Base-by-base conservation (phyloP, 1,140 invertebrate genomes). In the Microvelia longipes region DNA sequence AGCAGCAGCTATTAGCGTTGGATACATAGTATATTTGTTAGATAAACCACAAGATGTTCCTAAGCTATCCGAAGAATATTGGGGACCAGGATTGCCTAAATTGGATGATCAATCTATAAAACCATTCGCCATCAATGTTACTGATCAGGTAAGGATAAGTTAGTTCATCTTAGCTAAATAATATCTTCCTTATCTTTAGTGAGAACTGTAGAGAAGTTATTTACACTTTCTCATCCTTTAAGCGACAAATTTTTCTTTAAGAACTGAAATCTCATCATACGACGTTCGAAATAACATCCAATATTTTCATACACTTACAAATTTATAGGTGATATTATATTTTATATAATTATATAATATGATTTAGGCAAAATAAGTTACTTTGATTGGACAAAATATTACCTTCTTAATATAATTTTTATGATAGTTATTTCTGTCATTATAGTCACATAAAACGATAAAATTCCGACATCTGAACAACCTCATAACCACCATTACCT, bases 51-150 rank as follows among this genome's bases (percentile, higher is more conserved):
- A 5, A 5, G 62, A 64, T 2, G 19, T 72, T 15, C 70, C 71
- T 19, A 24, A 67, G 25, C 19, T 72, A 2, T 5, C 26, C 0
- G 26, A 29, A 0, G 78, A 80, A 15, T 82, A 81, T 72, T 85
- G 83, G 83, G 83, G 82, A 0, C 75, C 78, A 2, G 78, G 76
- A 14, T 69, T 75, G 14, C 70, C 76, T 14, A 71, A 24, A 1
- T 78, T 75, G 66, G 77, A 77, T 14, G 81, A 83, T 61, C 72
- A 75, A 11, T 74, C 76, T 15, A 79, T 85, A 35, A 77, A 75
- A 29, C 79, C 81, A 0, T 85, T 84, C 71, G 80, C 77, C 75
- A 82, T 85, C 5, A 75, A 81, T 29, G 74, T 83, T 28, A 70
- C 78, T 0, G 74, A 81, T 29, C 69, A 78, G 73, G 80, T 79